These are phyloP conservation scores for Gallinago media DNA, from an alignment of 2,113 vertebrate species.

Conservation along the genomic window DNA sequence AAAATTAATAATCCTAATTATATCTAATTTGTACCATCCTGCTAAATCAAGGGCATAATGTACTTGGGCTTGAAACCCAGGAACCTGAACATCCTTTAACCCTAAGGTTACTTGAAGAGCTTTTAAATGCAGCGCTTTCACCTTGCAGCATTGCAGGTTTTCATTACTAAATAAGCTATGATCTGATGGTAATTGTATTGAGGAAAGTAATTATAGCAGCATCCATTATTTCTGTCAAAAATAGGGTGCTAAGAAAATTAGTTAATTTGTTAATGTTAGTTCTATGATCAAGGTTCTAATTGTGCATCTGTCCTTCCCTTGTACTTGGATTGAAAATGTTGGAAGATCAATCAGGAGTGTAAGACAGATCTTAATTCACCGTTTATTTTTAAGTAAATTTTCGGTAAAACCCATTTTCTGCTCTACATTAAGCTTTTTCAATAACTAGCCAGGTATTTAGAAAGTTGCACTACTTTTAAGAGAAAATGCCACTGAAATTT, in stretches of 20 bases:
- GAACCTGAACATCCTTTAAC: not conserved
- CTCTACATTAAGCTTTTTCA: not conserved
- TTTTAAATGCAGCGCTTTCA: not conserved
- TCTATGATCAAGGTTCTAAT: not conserved
- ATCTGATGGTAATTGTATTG: not conserved
- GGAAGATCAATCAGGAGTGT: not conserved
- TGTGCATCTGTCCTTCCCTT: fast-evolving
- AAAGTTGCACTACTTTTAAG: not conserved
- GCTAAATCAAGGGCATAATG: not conserved
- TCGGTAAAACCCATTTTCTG: not conserved
- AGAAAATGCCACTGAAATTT: not conserved
- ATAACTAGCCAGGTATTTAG: not conserved
- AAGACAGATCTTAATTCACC: not conserved
- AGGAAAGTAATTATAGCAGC: not conserved
- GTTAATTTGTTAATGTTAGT: not conserved
- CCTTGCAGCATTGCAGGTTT: not conserved
- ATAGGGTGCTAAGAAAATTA: not conserved
- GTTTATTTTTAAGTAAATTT: not conserved
- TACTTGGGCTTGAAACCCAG: not conserved
- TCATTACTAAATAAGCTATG: not conserved
- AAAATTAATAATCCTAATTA: not conserved
- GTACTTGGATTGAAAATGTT: not conserved
- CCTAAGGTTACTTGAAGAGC: not conserved
- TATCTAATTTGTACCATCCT: not conserved
- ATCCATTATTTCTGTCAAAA: not conserved